Base-by-base conservation (phyloP, 2,113 vertebrate genomes). In the Montifringilla adamsi region DNA sequence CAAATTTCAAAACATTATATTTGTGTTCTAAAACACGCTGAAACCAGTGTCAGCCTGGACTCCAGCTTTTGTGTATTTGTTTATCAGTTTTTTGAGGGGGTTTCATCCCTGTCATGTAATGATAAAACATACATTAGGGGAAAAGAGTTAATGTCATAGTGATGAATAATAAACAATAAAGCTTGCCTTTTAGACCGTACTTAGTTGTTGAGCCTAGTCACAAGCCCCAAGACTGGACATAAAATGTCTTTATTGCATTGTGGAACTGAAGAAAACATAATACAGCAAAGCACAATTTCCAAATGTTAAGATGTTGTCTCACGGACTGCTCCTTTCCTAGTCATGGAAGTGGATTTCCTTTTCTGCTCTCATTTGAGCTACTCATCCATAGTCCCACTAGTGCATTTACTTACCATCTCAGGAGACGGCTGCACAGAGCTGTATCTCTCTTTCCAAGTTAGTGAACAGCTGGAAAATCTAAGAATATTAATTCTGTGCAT, bases 71-170 rank as follows among this genome's bases (percentile, higher is more conserved):
- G 16, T 24, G 3, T 28, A 52, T 46, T 83, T 33, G 8, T 62
- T 81, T 84, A 59, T 56, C 41, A 64, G 22, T 41, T 64, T 15
- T 74, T 11, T 35, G 22, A 3, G 33, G 7, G 4, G n/a, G 24
- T 46, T 83, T 83, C 63, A 63, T 69, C 41, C 28, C 67, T 83
- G 43, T 33, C 5, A 1, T 12, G 18, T 31, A 64, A 49, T 0
- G 0, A 75, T 74, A 44, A 79, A 79, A 60, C 0, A 2, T 26
- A 47, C 2, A 3, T 50, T 41, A 27, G 7, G 49, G 15, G 4
- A 69, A 80, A 94, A 33, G 33, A 80, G 26, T 55, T 67, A 20
- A 75, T 67, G 24, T 58, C 56, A n/a, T 13, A 41, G 39, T 9
- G 15, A 53, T 52, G 47, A 80, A 66, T 69, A 83, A 41, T 28